Conservation (phyloP, 2,888 invertebrate species). For the Troglohyphantes excavatus region DNA sequence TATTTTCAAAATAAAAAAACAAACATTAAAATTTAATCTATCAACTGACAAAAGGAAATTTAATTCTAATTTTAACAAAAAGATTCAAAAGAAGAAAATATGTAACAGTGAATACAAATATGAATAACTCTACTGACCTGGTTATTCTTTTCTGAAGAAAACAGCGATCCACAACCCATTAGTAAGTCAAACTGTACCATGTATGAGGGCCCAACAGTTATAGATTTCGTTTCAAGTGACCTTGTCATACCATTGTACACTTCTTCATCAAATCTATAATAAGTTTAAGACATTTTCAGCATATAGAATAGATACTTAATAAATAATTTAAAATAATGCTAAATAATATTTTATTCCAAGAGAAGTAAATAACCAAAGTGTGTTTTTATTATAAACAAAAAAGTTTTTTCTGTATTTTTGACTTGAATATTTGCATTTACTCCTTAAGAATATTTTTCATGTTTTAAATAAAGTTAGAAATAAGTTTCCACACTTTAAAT, state of each 20-base stretch:
- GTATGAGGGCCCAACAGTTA: slow-evolving; percentile 83
- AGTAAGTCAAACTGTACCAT: slow-evolving; percentile 83
- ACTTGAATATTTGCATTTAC: too few species aligned
- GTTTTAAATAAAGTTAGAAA: too few species aligned
- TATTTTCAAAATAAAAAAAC: neutral
- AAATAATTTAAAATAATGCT: too few species aligned
- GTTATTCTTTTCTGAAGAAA: slow-evolving; percentile 74
- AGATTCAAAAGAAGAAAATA: too few species aligned
- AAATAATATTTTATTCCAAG: too few species aligned
- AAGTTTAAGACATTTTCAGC: slow-evolving; percentile 35
- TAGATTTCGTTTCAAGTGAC: slow-evolving; percentile 82
- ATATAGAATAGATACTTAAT: too few species aligned
- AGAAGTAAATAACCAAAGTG: too few species aligned
- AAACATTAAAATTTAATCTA: neutral
- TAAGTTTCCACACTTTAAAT: too few species aligned
- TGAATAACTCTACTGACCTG: slow-evolving; percentile 3
- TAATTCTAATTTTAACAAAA: neutral
- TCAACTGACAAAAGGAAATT: neutral
- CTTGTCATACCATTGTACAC: slow-evolving; percentile 79
- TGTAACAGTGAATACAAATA: too few species aligned
- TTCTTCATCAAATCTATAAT: slow-evolving; percentile 79
- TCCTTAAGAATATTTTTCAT: too few species aligned
- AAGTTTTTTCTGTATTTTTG: too few species aligned
- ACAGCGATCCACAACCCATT: slow-evolving; percentile 82
- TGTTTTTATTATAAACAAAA: too few species aligned